Evolutionary conservation across 2,797 vertebrate genomes (phyloP).

Genomic region (Otolemur crassicaudatus): DNA sequence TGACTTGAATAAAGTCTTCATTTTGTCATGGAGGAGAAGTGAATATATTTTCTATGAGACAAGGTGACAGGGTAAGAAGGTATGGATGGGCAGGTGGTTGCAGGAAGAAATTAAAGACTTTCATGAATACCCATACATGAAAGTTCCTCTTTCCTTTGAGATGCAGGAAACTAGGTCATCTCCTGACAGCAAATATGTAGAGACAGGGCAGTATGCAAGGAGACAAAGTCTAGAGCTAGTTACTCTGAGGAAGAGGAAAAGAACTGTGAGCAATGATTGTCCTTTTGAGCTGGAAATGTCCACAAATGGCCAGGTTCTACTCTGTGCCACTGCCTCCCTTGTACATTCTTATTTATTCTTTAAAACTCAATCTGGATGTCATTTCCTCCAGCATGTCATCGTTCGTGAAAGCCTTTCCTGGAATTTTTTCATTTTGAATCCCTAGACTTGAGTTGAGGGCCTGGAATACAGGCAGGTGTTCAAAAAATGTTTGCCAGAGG

Average conservation of each 20-base stretch:
- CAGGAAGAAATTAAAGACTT: not conserved
- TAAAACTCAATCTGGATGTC: not conserved
- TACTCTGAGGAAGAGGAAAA: not conserved
- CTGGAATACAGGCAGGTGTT: not conserved
- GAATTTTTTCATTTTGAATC: not conserved
- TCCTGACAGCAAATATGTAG: not conserved
- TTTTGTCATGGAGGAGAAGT: not conserved
- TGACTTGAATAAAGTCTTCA: not conserved
- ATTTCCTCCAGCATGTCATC: not conserved
- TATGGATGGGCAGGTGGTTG: not conserved
- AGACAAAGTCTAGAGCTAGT: not conserved
- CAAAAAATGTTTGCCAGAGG: not conserved
- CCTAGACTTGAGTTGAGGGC: not conserved
- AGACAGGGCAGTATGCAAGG: not conserved
- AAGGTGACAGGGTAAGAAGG: not conserved
- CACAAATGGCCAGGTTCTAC: not conserved
- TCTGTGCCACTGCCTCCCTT: not conserved
- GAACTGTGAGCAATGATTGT: not conserved
- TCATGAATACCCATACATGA: not conserved
- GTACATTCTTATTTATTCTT: not conserved
- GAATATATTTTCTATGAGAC: not conserved
- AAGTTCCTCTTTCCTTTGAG: not conserved
- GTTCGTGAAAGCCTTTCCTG: not conserved
- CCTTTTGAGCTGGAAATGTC: not conserved
- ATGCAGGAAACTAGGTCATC: not conserved